Conservation (phyloP, 2,797 vertebrate species). For the Sylvilagus floridanus region DNA sequence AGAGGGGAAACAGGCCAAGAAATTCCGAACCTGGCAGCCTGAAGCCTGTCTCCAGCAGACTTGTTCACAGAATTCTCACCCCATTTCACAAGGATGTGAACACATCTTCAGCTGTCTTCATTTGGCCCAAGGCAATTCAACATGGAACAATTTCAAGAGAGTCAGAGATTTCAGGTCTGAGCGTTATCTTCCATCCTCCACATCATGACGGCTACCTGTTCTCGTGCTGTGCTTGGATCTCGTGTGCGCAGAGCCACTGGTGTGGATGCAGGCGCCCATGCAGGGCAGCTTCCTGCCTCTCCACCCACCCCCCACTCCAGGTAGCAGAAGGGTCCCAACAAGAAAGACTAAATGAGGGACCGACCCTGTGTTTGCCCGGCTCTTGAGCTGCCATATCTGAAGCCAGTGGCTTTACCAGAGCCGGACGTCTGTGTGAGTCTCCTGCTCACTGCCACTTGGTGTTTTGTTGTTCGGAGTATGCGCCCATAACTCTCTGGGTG, state of each 20-base stretch:
- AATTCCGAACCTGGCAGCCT: not conserved
- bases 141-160: not conserved
- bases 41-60: not conserved
- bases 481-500: not conserved
- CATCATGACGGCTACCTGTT: rapidly evolving
- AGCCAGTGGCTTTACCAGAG: not conserved
- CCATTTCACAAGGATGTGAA: not conserved
- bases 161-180: not conserved
- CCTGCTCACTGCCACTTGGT: not conserved
- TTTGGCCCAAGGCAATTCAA: not conserved
- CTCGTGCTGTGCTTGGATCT: rapidly evolving
- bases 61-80: not conserved
- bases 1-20: not conserved
- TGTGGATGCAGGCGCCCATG: not conserved
- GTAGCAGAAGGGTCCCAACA: not conserved
- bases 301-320: rapidly evolving
- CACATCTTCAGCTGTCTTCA: rapidly evolving
- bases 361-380: rapidly evolving
- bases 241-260: not conserved
- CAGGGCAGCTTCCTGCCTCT: not conserved
- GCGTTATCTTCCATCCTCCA: rapidly evolving
- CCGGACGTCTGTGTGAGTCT: not conserved
- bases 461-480: not conserved
- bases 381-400: rapidly evolving
- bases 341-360: rapidly evolving